Percentiles rank a stretch among this genome's conserved stretches.
Evolutionary conservation across 2,113 vertebrate genomes (phyloP).

Genomic region (Hyaena hyaena): DNA sequence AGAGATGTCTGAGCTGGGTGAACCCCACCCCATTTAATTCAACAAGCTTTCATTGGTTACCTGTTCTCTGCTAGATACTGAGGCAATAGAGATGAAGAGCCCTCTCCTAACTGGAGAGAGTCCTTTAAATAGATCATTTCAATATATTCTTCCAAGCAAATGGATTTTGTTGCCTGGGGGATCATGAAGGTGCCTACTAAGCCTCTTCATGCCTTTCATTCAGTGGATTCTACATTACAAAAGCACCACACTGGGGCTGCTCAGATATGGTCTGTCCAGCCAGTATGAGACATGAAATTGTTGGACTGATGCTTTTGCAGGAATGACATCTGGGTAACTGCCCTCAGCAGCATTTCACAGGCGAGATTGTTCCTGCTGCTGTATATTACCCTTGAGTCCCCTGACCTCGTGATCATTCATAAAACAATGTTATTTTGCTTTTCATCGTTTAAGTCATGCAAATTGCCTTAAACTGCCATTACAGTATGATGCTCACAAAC

Average conservation of each 20-base stretch:
- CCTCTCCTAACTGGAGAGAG: background rate
- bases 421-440: conserved; percentile 73
- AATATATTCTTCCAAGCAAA: conserved; percentile 44
- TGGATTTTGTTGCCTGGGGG: background rate
- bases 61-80: background rate
- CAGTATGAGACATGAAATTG: background rate
- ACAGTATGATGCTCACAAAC: conserved; percentile 63
- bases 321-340: conserved; percentile 77
- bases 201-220: background rate
- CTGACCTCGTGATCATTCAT: conserved; percentile 67
- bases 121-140: background rate
- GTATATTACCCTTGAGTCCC: conserved; percentile 55
- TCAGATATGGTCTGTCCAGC: background rate
- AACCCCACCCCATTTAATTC: background rate
- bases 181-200: background rate
- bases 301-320: conserved; percentile 54
- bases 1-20: background rate
- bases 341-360: conserved; percentile 67
- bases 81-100: background rate
- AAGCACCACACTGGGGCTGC: conserved; percentile 18
- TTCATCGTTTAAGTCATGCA: conserved; percentile 76
- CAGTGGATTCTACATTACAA: background rate
- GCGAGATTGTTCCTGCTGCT: conserved; percentile 58
- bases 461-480: conserved; percentile 67
- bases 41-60: background rate